Conservation (phyloP, 2,888 invertebrate genomes). For the Lithosia quadra region DNA sequence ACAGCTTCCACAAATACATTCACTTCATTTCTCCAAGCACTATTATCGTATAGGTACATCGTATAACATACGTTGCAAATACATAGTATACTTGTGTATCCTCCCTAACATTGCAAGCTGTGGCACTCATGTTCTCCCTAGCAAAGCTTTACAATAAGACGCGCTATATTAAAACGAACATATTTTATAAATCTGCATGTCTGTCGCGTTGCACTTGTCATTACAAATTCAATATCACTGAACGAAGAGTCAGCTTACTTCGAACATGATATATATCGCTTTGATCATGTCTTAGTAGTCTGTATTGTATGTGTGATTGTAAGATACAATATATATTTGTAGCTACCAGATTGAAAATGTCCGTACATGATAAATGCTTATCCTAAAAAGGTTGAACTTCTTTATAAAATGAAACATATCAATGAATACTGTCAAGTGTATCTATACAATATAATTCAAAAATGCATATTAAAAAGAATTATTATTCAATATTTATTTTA, state of each 20-base stretch:
- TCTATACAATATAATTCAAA: neutral
- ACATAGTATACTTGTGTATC: neutral
- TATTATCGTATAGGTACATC: too few species aligned
- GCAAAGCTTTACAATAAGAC: slow-evolving; percentile 18
- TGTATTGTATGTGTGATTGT: neutral
- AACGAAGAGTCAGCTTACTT: neutral
- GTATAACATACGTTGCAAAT: too few species aligned
- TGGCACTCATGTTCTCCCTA: slow-evolving; percentile 20
- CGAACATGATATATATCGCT: neutral
- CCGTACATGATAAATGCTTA: neutral
- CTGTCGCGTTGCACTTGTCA: slow-evolving; percentile 11
- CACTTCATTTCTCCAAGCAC: neutral
- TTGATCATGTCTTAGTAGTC: neutral
- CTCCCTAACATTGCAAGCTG: slow-evolving; percentile 15
- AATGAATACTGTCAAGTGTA: neutral
- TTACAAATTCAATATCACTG: slow-evolving; percentile 11
- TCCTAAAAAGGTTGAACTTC: neutral
- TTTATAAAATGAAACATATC: neutral
- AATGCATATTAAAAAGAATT: too few species aligned
- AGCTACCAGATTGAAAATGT: neutral
- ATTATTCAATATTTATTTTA: too few species aligned
- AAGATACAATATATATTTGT: neutral
- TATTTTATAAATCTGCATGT: slow-evolving; percentile 41
- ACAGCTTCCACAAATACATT: neutral
- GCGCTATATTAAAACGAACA: slow-evolving; percentile 22